Base-by-base conservation (phyloP, 53 echinoderm and acorn worm genomes). In the Stichopus horrens region DNA sequence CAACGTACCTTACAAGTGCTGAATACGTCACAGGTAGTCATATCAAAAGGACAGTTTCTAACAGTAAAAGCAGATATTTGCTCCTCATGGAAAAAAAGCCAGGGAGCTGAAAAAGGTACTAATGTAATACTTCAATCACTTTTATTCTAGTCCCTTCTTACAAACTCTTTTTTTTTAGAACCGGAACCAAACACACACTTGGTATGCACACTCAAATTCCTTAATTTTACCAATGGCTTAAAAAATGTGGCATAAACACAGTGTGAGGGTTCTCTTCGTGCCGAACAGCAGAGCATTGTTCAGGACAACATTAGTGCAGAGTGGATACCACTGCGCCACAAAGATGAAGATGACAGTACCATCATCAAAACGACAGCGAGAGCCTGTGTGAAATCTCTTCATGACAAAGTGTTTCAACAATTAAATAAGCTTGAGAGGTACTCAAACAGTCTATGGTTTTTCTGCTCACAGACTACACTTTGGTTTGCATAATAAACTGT, bases 241-340 rank as follows among this genome's bases (percentile, higher is more conserved):
- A 55, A 77, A 86, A 86, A 86, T 86, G 86, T 75, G 22, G 76
- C 76, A 3, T 54, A 75, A 20, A 75, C 90, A 23, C 86, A 86
- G 22, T 75, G 86, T 86, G 86, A 90, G n/a, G 58, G 74, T 63
- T 51, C 37, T 76, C 76, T n/a, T n/a, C n/a, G n/a, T n/a, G n/a
- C n/a, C n/a, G n/a, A n/a, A 53, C 60, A 75, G 16, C 83, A 86
- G 19, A 23, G 51, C 4, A 77, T 90, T 66, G 67, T 90, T 22
- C 74, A 86, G 51, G 86, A 86, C 77, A 86, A 90, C 60, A 37
- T 86, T 9, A 54, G 53, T 20, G 86, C 90, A 5, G 90, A 90
- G 65, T 90, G 77, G 76, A 54, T 90, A 65, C 90, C 86, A 6
- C 58, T 90, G n/a, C 85, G 58, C 7, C 86, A 86, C 9, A 76